phyloP scores from a whole-genome alignment of 1,140 invertebrate genomes.

The Notospermus geniculatus region DNA sequence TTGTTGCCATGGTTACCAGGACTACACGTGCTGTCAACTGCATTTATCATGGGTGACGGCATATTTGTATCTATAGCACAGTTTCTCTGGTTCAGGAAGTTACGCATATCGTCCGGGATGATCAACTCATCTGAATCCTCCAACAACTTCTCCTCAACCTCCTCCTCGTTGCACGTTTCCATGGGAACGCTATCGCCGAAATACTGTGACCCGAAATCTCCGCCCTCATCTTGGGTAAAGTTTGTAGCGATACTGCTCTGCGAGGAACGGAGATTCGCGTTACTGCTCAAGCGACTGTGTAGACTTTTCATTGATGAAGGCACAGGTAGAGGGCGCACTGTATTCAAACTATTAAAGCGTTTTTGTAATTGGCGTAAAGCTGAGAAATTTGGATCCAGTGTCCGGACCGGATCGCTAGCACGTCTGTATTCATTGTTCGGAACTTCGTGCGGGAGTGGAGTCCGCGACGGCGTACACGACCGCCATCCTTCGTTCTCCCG shows the following conservation, averaged over 20 bases:
- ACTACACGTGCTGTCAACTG: no score
- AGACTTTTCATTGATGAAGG: conserved; percentile 39
- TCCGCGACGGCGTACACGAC: conserved; percentile 43
- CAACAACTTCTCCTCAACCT: conserved; percentile 73
- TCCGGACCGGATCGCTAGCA: conserved; percentile 69
- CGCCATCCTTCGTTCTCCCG: conserved; percentile 39
- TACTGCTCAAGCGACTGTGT: conserved; percentile 46
- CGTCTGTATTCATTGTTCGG: conserved; percentile 57
- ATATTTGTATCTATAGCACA: neutral
- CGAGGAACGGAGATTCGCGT: conserved; percentile 54
- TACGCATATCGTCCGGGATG: conserved; percentile 93
- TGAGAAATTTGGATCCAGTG: conserved; percentile 50
- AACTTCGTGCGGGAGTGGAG: conserved; percentile 51
- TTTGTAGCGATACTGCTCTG: conserved; percentile 51
- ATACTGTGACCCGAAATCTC: conserved; percentile 22
- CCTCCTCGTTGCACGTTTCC: conserved; percentile 41
- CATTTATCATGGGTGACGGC: conserved; percentile 4
- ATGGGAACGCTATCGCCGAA: conserved; percentile 16
- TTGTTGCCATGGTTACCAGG: no score
- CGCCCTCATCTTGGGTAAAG: conserved; percentile 30
- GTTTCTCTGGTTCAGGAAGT: conserved; percentile 71
- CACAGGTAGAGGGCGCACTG: conserved; percentile 57
- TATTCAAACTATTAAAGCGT: conserved; percentile 54
- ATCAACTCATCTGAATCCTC: conserved; percentile 78
- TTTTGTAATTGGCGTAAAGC: conserved; percentile 50